Evolutionary conservation across 2,113 vertebrate species (phyloP).

Genomic region (Argyrosomus japonicus): DNA sequence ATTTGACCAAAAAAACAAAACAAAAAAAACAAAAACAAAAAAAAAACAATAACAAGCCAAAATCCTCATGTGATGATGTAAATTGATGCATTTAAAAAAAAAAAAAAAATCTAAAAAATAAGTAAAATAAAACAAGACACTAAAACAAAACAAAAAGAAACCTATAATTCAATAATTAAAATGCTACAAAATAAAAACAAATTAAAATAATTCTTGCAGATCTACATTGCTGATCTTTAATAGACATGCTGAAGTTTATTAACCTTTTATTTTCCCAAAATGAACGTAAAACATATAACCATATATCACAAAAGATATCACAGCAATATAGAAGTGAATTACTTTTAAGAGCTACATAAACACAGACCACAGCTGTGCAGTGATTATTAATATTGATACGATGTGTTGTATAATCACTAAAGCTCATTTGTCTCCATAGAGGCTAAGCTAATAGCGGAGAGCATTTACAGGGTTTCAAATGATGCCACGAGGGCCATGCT

Average conservation of each 20-base stretch:
- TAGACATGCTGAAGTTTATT: too few relatives aligned
- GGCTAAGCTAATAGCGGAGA: conserved; percentile 45
- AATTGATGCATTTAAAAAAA: background rate
- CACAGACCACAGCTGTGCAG: conserved; percentile 3
- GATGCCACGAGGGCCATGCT: conserved; percentile 47
- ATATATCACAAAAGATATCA: background rate
- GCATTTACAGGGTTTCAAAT: conserved; percentile 64
- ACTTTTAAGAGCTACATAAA: background rate
- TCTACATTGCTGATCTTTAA: too few relatives aligned
- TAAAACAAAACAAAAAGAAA: too few relatives aligned
- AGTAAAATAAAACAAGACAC: background rate
- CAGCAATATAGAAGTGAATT: background rate
- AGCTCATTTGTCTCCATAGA: conserved; percentile 19
- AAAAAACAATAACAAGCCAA: background rate
- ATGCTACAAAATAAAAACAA: background rate
- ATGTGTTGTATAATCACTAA: conserved; percentile 18
- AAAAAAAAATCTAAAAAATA: too few relatives aligned
- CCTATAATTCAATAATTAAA: background rate
- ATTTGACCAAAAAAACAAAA: background rate
- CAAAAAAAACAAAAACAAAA: background rate
- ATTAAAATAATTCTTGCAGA: background rate
- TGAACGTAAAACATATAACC: background rate
- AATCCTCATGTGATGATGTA: background rate
- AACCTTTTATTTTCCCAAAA: background rate
- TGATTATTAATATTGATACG: conserved; percentile 45